These are phyloP conservation scores for Melanostoma mellinum DNA, from an alignment of 2,888 invertebrate genomes.

Conservation along the genomic window DNA sequence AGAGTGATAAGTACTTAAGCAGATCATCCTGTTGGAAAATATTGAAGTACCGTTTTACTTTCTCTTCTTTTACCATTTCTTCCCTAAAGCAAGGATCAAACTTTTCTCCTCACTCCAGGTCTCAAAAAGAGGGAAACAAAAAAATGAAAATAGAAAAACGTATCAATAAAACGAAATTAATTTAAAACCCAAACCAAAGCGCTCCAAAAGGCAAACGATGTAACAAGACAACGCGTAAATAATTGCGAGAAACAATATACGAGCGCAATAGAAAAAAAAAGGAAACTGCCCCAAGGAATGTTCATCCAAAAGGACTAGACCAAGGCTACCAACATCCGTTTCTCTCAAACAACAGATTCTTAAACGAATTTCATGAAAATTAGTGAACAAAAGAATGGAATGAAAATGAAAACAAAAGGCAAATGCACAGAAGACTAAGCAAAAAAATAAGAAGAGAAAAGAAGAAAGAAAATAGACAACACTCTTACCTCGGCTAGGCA, in stretches of 20 bases:
- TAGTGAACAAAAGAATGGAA: slow-evolving; percentile 39
- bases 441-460: slow-evolving; percentile 17
- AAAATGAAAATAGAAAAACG: slow-evolving; percentile 7
- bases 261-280: slow-evolving; percentile 13
- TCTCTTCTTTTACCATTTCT: slow-evolving; percentile 22
- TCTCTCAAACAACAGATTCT: slow-evolving; percentile 36
- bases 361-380: slow-evolving; percentile 66
- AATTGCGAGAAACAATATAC: slow-evolving; percentile 55
- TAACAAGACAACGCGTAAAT: slow-evolving; percentile 61
- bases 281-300: background rate
- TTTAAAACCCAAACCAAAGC: slow-evolving; percentile 26
- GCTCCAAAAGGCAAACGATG: slow-evolving; percentile 15
- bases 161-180: slow-evolving; percentile 49
- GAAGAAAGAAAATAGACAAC: slow-evolving; percentile 26
- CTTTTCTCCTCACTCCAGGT: background rate
- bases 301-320: slow-evolving; percentile 36
- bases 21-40: slow-evolving; percentile 74
- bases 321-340: slow-evolving; percentile 24
- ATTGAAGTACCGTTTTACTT: slow-evolving; percentile 41
- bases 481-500: slow-evolving; percentile 76
- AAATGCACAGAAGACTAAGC: slow-evolving; percentile 25
- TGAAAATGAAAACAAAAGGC: slow-evolving; percentile 31
- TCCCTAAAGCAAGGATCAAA: background rate
- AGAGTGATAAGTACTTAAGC: slow-evolving; percentile 87
- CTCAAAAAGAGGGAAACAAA: background rate